Evolutionary conservation across 1,140 invertebrate genomes (phyloP), one percentile per base, ranked within the genome.

Genomic region (Mercenaria mercenaria): DNA sequence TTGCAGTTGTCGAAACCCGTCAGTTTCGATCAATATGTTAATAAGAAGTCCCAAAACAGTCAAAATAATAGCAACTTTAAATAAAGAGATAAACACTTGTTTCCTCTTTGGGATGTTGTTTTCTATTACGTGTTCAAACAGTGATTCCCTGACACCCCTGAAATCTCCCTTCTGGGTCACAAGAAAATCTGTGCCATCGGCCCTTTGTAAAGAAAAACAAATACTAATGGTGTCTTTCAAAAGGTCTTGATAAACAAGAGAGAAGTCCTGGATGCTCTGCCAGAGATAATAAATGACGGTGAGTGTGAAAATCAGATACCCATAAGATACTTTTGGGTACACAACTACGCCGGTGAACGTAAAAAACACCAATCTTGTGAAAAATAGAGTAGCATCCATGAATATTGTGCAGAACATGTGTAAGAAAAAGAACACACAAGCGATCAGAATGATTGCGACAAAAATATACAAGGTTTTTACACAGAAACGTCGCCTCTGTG

Each of bases 351-450:
- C 85, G 2, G 74, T 88, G 52, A 67, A 88, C 15, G 72, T 88
- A 39, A 79, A 88, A 64, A 80, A 34, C 18, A 61, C n/a, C 2
- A 88, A 15, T 43, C 85, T 56, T 10, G 50, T 61, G 23, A 64
- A 43, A 47, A 88, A 79, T 20, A 79, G 29, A 1, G 32, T 52
- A 3, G 85, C 85, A 39, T 88, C 85, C 56, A 79, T 41, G 39
- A 88, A 88, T 15, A 88, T 79, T 29, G 72, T 86, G 26, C 47
- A 61, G 39, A 88, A 79, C 85, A 88, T 88, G 50, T 41, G 64
- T 3, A 79, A 37, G 67, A 88, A 77, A 32, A 50, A 88, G 8
- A 86, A 39, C 29, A 88, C 76, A 56, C n/a, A 37, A 20, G 23
- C 47, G 23, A 39, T 64, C 8, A 79, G 11, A 13, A 77, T 20